These are phyloP conservation scores for Zingel zingel DNA, from an alignment of 2,113 vertebrate species.

Conservation along the genomic window DNA sequence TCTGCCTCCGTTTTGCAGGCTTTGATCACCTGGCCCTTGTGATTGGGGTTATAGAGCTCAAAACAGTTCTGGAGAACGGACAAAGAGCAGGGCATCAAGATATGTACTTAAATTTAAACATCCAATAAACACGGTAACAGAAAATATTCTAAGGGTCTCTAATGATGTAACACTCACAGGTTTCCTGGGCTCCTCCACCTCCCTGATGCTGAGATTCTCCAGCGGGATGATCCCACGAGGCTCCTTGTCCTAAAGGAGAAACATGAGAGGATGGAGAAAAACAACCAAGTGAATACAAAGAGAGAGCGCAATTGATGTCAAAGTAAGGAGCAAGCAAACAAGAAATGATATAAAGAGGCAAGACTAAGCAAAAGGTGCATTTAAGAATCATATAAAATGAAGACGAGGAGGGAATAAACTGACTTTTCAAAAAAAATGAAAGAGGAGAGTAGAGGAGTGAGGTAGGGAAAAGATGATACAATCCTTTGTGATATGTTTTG, in stretches of 20 bases:
- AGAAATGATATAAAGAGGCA: background rate
- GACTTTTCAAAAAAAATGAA: conserved; percentile 4
- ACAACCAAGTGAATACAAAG: background rate
- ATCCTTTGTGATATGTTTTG: conserved; percentile 14
- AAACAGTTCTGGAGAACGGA: conserved; percentile 91
- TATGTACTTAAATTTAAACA: background rate
- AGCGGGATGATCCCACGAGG: conserved; percentile 97
- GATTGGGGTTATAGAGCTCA: conserved; percentile 96
- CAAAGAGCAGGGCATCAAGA: conserved; percentile 2
- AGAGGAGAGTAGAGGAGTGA: background rate
- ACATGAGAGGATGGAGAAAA: conserved; percentile 24
- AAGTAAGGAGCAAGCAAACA: conserved; percentile 9
- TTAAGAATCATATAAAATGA: background rate
- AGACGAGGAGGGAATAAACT: background rate
- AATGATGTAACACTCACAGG: conserved; percentile 86
- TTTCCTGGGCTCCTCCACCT: conserved; percentile 97
- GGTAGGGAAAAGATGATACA: background rate
- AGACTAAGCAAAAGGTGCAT: background rate
- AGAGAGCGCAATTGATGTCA: background rate
- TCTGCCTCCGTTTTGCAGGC: conserved; percentile 99
- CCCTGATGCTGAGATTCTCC: conserved; percentile 98
- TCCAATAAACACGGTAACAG: background rate
- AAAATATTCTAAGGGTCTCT: conserved; percentile 18
- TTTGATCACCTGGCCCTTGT: conserved; percentile 99
- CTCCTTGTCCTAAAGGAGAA: conserved; percentile 91